phyloP scores from a whole-genome alignment of 2,888 invertebrate genomes.

The Apodemia duryi region DNA sequence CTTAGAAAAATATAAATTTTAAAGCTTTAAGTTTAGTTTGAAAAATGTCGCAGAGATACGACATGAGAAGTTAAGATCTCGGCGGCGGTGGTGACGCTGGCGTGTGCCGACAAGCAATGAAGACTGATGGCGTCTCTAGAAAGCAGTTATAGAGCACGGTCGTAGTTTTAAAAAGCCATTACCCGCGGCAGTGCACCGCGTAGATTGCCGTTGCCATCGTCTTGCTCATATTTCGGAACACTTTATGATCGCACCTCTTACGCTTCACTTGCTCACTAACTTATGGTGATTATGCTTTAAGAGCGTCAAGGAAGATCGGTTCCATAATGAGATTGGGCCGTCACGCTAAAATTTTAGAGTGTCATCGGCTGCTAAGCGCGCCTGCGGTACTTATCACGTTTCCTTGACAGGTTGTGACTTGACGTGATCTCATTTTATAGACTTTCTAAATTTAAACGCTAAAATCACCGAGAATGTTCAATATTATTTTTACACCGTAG shows the following conservation, averaged over 20 bases:
- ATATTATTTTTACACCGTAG: too few species aligned
- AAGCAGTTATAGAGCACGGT: slow-evolving; percentile 78
- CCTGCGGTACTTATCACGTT: slow-evolving; percentile 51
- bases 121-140: slow-evolving; percentile 76
- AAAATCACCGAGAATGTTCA: slow-evolving; percentile 11
- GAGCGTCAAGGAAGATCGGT: slow-evolving; percentile 75
- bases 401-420: slow-evolving; percentile 25
- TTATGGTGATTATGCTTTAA: slow-evolving; percentile 78
- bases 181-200: slow-evolving; percentile 72
- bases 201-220: slow-evolving; percentile 58
- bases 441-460: background rate
- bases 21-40: slow-evolving; percentile 27
- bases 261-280: slow-evolving; percentile 75
- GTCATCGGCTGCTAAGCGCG: slow-evolving; percentile 73
- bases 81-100: slow-evolving; percentile 54
- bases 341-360: slow-evolving; percentile 76
- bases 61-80: slow-evolving; percentile 68
- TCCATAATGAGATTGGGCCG: slow-evolving; percentile 76
- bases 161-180: slow-evolving; percentile 80
- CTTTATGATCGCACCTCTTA: slow-evolving; percentile 78
- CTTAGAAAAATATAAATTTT: slow-evolving; percentile 20
- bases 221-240: slow-evolving; percentile 75
- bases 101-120: slow-evolving; percentile 78
- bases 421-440: slow-evolving; percentile 24
- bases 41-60: slow-evolving; percentile 33